Evolutionary conservation across 2,888 invertebrate species (phyloP), one percentile per base, ranked within the genome.

Genomic region (Dugesia japonica): DNA sequence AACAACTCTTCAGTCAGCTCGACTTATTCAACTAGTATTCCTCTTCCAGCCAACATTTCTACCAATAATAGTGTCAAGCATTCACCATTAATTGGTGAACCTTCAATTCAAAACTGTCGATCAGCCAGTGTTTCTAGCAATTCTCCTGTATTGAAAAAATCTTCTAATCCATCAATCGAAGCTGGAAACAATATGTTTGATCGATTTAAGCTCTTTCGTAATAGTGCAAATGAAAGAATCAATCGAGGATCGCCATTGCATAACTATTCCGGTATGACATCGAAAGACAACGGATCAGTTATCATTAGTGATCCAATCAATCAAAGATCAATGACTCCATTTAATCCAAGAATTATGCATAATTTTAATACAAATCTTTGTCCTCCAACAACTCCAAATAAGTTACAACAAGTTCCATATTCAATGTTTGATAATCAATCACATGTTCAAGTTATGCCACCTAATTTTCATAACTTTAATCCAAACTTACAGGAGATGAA

Each of bases 201-300:
- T 56, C 56, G 56, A 4, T 56, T 56, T 56, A 56, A 56, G 17
- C 56, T 56, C 1, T 56, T 56, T n/a, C 4, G 56, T 13, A 56
- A 56, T n/a, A 56, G 56, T 56, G 56, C 56, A n/a, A 56, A 56
- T 56, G 56, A 56, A 56, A 56, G 56, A 56, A 56, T 56, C n/a
- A 56, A 56, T 23, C 4, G 56, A 56, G 23, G 23, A 20, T 56
- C 56, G 7, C 56, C 56, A n/a, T 56, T 56, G 23, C 56, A 56
- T 56, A 56, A 23, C 56, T 56, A 56, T 56, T n/a, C 56, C 17
- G 1, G 9, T 56, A n/a, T 56, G n/a, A 23, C 56, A 56, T 56
- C 56, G n/a, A 56, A 56, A 23, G 56, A 56, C n/a, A 56, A 23
- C 17, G 56, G 56, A n/a, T 56, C 56, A 4, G 17, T 56, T 20